phyloP scores from a whole-genome alignment of 53 echinoderm and acorn worm genomes.

The Stichopus horrens region DNA sequence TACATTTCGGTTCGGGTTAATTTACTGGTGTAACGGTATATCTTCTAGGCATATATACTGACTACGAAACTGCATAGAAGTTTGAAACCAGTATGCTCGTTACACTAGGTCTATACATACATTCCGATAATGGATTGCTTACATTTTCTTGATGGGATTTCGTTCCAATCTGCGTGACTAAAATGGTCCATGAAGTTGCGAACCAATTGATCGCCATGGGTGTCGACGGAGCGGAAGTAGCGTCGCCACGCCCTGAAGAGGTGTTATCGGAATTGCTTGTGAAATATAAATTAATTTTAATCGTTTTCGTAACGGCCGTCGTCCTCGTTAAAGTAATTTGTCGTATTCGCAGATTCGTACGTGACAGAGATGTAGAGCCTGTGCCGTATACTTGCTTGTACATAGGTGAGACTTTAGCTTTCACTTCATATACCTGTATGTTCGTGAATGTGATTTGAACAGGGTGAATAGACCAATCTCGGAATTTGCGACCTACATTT shows the following conservation, averaged over 20 bases:
- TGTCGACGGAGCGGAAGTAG: background rate
- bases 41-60: too few relatives aligned
- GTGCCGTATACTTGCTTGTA: conserved; percentile 71
- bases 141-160: too few relatives aligned
- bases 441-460: too few relatives aligned
- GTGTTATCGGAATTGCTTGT: background rate
- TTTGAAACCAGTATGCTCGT: too few relatives aligned
- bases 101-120: too few relatives aligned
- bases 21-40: too few relatives aligned
- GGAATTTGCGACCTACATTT: too few relatives aligned
- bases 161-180: background rate
- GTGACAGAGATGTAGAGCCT: conserved; percentile 53
- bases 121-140: too few relatives aligned
- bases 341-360: conserved; percentile 37
- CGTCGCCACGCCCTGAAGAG: background rate
- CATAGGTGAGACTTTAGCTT: conserved; percentile 61
- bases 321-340: conserved; percentile 10
- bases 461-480: too few relatives aligned
- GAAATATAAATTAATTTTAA: background rate
- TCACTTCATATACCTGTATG: background rate
- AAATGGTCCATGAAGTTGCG: background rate
- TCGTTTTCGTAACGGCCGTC: background rate
- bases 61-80: too few relatives aligned
- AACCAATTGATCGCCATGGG: conserved; percentile 8
- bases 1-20: too few relatives aligned